A percentile compares a stretch with the other conserved stretches of the same genome.
phyloP scores from a whole-genome alignment of 2,797 vertebrate genomes.

The Crax fasciolata region DNA sequence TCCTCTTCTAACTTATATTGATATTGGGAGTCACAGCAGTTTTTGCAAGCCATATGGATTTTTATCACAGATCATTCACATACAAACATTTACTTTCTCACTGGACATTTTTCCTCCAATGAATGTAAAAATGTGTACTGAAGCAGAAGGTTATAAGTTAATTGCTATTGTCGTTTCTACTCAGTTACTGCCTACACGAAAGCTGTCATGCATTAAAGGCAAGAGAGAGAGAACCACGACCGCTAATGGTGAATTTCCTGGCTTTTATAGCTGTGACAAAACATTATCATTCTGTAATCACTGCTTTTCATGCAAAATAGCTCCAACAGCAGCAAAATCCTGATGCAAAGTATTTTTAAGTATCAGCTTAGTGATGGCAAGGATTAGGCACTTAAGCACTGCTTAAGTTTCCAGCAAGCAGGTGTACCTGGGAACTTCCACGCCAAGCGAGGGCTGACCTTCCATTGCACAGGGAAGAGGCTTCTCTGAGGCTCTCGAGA shows the following conservation, averaged over 20 bases:
- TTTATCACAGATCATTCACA: not conserved
- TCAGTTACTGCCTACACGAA: slow-evolving; percentile 36
- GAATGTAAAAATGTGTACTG: not conserved
- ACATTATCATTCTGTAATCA: slow-evolving; percentile 22
- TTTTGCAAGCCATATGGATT: not conserved
- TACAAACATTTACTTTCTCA: slow-evolving; percentile 27
- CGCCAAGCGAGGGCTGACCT: not conserved
- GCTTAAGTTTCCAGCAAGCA: not conserved
- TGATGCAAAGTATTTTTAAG: not conserved
- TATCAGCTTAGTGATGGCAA: not conserved
- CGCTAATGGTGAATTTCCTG: not conserved
- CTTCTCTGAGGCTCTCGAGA: fast-evolving
- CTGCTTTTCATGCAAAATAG: slow-evolving; percentile 1
- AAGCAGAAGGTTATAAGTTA: slow-evolving; percentile 31
- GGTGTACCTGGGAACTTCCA: not conserved
- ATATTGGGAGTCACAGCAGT: not conserved
- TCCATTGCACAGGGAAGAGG: fast-evolving
- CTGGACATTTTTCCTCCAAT: not conserved
- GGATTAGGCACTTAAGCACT: not conserved
- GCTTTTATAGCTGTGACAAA: slow-evolving; percentile 48
- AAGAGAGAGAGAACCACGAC: not conserved
- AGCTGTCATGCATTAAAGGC: not conserved
- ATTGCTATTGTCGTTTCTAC: slow-evolving; percentile 15
- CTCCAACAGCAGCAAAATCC: slow-evolving; percentile 26
- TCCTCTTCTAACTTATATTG: not conserved